A percentile compares a stretch with the other conserved stretches of the same genome.
phyloP scores from a whole-genome alignment of 2,113 vertebrate species.

The Siniperca knerii region DNA sequence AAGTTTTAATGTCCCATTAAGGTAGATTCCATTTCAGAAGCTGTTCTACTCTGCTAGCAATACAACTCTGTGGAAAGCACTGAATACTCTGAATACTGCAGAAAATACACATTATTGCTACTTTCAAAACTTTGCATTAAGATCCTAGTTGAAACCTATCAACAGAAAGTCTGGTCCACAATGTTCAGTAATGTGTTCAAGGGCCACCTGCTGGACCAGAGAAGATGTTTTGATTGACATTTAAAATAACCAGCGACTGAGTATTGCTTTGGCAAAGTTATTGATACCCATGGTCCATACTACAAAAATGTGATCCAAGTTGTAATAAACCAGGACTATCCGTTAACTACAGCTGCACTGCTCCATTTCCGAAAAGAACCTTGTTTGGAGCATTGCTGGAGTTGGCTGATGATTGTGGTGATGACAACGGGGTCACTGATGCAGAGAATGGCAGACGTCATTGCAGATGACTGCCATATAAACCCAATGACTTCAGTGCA shows the following conservation, averaged over 20 bases:
- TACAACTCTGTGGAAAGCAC: background rate
- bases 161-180: background rate
- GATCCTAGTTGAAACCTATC: background rate
- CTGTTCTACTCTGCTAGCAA: background rate
- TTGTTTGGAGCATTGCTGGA: background rate
- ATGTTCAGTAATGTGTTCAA: background rate
- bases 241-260: background rate
- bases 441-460: conserved; percentile 12
- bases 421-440: background rate
- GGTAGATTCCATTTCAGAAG: conserved; percentile 4
- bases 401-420: background rate
- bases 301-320: background rate
- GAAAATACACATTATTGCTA: background rate
- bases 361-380: background rate
- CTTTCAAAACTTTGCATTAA: conserved; percentile 1
- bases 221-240: background rate
- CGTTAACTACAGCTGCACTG: background rate
- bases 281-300: background rate
- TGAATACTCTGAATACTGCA: background rate
- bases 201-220: background rate
- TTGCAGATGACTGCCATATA: conserved; percentile 15
- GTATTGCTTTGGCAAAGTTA: background rate
- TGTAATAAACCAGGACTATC: background rate
- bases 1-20: conserved; percentile 15
- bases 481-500: conserved; percentile 25